Conservation (phyloP, 2,113 vertebrate genomes). For the Dipodomys merriami region DNA sequence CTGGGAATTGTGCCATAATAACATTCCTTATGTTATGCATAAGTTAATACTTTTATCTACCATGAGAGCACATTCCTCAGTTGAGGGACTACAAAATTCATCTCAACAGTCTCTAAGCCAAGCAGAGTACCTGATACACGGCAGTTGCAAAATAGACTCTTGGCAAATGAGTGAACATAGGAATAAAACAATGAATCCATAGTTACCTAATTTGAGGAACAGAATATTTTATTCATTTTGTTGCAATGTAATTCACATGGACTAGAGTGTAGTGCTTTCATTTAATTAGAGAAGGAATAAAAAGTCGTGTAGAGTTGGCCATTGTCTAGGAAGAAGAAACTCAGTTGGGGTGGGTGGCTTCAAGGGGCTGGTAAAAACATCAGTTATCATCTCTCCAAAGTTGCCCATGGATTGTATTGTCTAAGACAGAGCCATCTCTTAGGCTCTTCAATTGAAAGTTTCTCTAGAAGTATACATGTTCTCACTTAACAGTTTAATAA, state of each 20-base stretch:
- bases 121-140: not conserved
- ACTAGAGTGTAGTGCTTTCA: not conserved
- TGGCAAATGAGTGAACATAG: not conserved
- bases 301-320: not conserved
- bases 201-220: not conserved
- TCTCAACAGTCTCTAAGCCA: not conserved
- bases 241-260: not conserved
- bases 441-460: not conserved
- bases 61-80: not conserved
- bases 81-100: not conserved
- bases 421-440: not conserved
- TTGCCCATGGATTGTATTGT: not conserved
- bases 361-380: not conserved
- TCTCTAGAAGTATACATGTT: not conserved
- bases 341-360: not conserved
- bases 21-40: not conserved
- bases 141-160: not conserved
- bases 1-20: not conserved
- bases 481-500: not conserved
- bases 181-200: not conserved
- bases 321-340: not conserved
- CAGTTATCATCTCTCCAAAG: not conserved
- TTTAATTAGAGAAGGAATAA: slow-evolving; percentile 13
- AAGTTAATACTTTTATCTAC: not conserved
- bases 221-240: not conserved